These are phyloP conservation scores for Papilio glaucus DNA, from an alignment of 1,140 invertebrate species.

Conservation along the genomic window DNA sequence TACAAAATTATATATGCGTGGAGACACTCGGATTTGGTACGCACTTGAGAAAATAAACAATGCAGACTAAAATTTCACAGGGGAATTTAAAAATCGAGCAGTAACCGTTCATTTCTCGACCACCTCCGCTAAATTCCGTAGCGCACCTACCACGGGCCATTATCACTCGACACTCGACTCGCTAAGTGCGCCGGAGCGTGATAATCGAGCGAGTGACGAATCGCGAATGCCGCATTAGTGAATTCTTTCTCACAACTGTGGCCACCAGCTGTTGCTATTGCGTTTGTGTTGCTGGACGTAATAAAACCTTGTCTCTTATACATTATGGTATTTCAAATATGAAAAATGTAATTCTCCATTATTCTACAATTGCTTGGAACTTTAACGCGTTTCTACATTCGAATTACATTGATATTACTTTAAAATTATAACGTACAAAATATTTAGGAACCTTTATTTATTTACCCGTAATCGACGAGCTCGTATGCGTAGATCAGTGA, in stretches of 20 bases:
- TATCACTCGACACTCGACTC: slow-evolving; percentile 23
- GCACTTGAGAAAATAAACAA: slow-evolving; percentile 14
- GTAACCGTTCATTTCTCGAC: slow-evolving; percentile 20
- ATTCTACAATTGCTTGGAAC: neutral
- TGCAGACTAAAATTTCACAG: slow-evolving; percentile 1
- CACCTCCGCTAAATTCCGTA: slow-evolving; percentile 30
- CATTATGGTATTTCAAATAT: slow-evolving; percentile 17
- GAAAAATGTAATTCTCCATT: slow-evolving; percentile 11
- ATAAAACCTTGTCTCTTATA: slow-evolving; percentile 6
- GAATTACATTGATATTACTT: neutral
- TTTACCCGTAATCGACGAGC: no score
- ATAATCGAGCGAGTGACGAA: slow-evolving; percentile 34
- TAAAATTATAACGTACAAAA: no score
- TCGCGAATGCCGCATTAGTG: slow-evolving; percentile 38
- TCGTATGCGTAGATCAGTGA: no score
- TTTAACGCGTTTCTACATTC: neutral
- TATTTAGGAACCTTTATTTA: no score
- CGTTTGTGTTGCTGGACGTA: neutral
- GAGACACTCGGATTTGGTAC: neutral
- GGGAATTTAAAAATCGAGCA: neutral
- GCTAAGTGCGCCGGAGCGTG: slow-evolving; percentile 29
- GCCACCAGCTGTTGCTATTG: slow-evolving; percentile 28
- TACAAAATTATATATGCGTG: no score
- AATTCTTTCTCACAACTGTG: slow-evolving; percentile 35
- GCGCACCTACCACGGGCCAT: slow-evolving; percentile 29